Evolutionary conservation across 2,797 vertebrate genomes (phyloP).

Genomic region (Erithacus rubecula): DNA sequence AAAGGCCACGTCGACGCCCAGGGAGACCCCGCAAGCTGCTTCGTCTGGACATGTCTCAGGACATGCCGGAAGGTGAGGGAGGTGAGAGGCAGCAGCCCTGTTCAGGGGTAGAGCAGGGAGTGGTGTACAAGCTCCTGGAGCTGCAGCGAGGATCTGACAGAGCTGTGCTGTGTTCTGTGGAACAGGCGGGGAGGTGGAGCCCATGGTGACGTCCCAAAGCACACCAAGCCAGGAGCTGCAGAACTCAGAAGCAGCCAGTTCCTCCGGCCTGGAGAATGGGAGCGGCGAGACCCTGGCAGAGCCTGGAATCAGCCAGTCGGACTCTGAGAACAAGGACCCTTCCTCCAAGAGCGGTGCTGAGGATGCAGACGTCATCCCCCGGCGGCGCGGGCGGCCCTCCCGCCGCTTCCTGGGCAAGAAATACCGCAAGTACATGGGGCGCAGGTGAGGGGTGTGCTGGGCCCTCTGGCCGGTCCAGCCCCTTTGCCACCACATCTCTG

Average conservation of each 20-base stretch:
- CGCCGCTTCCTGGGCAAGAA: conserved; percentile 93
- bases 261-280: conserved; percentile 75
- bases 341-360: conserved; percentile 78
- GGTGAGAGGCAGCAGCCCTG: accelerated
- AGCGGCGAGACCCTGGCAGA: conserved; percentile 70
- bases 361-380: conserved; percentile 76
- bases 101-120: background rate
- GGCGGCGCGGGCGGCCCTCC: conserved; percentile 89
- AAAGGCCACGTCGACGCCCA: conserved; percentile 86
- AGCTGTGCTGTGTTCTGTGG: background rate
- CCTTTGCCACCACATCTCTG: accelerated
- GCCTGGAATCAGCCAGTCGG: conserved; percentile 84
- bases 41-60: conserved; percentile 51
- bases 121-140: accelerated
- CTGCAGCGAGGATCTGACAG: accelerated
- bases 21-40: conserved; percentile 90
- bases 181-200: conserved; percentile 74
- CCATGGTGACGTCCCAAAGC: conserved; percentile 75
- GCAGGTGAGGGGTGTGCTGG: conserved; percentile 75
- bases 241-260: conserved; percentile 82
- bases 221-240: conserved; percentile 57
- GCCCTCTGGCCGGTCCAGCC: conserved; percentile 45
- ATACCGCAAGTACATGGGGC: conserved; percentile 90
- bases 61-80: conserved; percentile 1
- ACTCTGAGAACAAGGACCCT: conserved; percentile 89